Conservation (phyloP, 1,140 invertebrate genomes). For the Nylanderia fulva region DNA sequence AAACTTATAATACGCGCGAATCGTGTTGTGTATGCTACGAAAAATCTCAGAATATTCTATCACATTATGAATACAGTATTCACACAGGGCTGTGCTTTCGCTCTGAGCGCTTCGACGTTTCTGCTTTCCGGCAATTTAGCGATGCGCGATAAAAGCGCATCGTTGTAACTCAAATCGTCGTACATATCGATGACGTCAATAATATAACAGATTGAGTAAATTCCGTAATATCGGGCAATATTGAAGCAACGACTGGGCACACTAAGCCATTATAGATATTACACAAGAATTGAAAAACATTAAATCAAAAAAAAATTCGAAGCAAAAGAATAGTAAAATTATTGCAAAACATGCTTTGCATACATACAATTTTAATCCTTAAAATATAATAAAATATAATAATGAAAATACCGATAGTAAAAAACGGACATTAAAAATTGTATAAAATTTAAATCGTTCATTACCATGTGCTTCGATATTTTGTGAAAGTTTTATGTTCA, state of each 20-base stretch:
- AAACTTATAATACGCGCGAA: conserved; percentile 20
- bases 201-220: conserved; percentile 42
- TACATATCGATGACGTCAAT: conserved; percentile 24
- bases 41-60: conserved; percentile 12
- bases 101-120: neutral
- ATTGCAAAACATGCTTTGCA: neutral
- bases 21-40: conserved; percentile 2
- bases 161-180: conserved; percentile 48
- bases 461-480: conserved; percentile 7
- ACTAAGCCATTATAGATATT: neutral
- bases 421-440: neutral
- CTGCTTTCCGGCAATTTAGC: conserved; percentile 18
- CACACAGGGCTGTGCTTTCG: conserved; percentile 19
- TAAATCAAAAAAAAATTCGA: neutral
- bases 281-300: neutral
- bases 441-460: conserved; percentile 13
- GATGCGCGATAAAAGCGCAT: conserved; percentile 28
- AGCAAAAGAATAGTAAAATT: conserved; percentile 8
- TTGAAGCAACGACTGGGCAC: neutral
- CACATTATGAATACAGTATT: conserved; percentile 42
- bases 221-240: conserved; percentile 37
- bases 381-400: neutral
- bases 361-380: neutral
- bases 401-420: too few species aligned
- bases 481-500: conserved; percentile 7